Conservation (phyloP, 2,888 invertebrate genomes). For the Bombylius discolor region DNA sequence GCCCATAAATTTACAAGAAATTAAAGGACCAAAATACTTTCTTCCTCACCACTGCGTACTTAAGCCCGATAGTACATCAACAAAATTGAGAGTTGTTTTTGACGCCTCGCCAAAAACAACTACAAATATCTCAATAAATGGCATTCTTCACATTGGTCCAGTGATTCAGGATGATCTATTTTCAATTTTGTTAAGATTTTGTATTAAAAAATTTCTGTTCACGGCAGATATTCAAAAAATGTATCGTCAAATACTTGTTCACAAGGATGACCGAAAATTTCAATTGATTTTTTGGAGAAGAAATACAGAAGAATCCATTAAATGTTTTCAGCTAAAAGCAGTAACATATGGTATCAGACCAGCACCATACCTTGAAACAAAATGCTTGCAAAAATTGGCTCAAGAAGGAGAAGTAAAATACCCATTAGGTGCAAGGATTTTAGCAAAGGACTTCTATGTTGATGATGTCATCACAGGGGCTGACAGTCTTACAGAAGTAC, state of each 20-base stretch:
- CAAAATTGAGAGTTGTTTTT: background rate
- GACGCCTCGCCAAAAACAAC: background rate
- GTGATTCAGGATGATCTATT: background rate
- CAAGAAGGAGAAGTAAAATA: too few species aligned
- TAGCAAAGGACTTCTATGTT: too few species aligned
- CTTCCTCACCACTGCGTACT: background rate
- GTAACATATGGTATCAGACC: too few species aligned
- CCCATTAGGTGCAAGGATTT: too few species aligned
- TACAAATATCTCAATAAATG: background rate
- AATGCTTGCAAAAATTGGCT: too few species aligned
- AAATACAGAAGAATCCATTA: too few species aligned
- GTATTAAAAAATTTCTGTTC: background rate
- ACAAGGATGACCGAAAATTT: background rate
- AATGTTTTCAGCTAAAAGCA: too few species aligned
- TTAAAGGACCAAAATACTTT: background rate
- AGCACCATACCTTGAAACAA: too few species aligned
- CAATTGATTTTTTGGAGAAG: too few species aligned
- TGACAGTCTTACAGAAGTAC: too few species aligned
- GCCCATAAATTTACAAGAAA: background rate
- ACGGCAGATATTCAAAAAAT: background rate
- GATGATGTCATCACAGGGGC: too few species aligned
- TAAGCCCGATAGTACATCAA: background rate
- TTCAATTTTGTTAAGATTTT: background rate
- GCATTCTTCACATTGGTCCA: background rate
- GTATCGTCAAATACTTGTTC: background rate